Percentiles rank a stretch among this genome's conserved stretches.
phyloP scores from a whole-genome alignment of 2,888 invertebrate genomes.

The Pterobdella sp. region DNA sequence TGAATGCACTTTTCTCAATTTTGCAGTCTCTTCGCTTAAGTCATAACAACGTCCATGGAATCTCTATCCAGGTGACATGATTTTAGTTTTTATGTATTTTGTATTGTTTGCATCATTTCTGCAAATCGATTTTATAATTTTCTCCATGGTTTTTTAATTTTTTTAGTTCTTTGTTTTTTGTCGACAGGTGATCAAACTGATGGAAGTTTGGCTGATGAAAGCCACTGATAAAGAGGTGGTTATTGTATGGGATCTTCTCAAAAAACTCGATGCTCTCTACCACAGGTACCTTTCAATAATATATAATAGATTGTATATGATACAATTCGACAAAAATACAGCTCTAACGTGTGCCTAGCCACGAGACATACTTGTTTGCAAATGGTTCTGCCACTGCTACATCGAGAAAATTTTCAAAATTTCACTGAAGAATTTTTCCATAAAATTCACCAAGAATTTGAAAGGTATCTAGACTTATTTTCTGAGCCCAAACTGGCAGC shows the following conservation, averaged over 20 bases:
- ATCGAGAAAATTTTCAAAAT: background rate
- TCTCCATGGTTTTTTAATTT: too few species aligned
- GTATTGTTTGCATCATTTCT: background rate
- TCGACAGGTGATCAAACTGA: background rate
- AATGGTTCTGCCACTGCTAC: background rate
- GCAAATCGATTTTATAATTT: too few species aligned
- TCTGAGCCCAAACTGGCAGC: background rate
- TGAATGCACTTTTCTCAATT: constrained; percentile 42
- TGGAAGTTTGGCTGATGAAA: background rate
- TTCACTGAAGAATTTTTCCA: background rate
- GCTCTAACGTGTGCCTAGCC: background rate
- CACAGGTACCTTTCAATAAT: background rate
- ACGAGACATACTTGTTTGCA: constrained; percentile 3
- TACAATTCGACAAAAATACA: background rate
- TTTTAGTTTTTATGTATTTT: background rate
- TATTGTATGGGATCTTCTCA: background rate
- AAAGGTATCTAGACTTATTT: background rate
- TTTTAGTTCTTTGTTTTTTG: too few species aligned
- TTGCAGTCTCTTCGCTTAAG: background rate
- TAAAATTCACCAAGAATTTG: background rate
- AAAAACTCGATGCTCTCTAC: background rate
- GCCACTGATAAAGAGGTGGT: background rate
- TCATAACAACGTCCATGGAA: background rate
- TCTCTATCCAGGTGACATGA: background rate
- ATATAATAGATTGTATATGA: background rate